These are phyloP conservation scores for Enteromius radiatus DNA, from an alignment of 2,797 vertebrate genomes.

Conservation along the genomic window DNA sequence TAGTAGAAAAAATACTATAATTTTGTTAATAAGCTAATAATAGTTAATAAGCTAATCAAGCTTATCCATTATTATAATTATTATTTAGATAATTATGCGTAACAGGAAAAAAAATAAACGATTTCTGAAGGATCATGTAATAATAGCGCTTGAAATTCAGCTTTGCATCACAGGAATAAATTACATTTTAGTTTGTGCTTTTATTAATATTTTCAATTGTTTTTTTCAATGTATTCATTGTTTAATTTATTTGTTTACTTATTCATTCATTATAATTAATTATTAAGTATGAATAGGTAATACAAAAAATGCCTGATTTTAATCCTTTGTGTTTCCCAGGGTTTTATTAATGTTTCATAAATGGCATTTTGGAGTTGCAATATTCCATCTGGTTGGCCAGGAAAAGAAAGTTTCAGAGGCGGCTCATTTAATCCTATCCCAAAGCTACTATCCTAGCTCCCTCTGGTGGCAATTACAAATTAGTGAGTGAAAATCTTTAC, in stretches of 20 bases:
- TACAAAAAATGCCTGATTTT: neutral
- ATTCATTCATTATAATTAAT: neutral
- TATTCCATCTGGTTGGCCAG: conserved; percentile 18
- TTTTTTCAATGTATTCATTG: too few species aligned
- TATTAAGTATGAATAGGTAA: neutral
- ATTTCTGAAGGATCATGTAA: too few species aligned
- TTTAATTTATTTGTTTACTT: neutral
- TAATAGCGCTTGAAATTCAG: too few species aligned
- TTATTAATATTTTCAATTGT: neutral
- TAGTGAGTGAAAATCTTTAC: conserved; percentile 43
- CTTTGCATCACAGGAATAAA: too few species aligned
- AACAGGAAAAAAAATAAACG: too few species aligned
- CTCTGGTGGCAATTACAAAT: conserved; percentile 68
- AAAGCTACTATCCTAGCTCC: conserved; percentile 65
- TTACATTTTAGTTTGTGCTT: neutral
- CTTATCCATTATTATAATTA: neutral
- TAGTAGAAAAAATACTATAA: too few species aligned
- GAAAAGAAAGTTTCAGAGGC: conserved; percentile 22
- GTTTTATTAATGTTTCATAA: neutral
- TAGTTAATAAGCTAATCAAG: too few species aligned
- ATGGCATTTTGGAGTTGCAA: neutral
- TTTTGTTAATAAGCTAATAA: too few species aligned
- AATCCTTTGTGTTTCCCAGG: neutral
- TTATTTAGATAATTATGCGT: neutral
- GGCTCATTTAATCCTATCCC: conserved; percentile 17